Conservation (phyloP, 2,797 vertebrate genomes). For the Acestrorhynchus altus region DNA sequence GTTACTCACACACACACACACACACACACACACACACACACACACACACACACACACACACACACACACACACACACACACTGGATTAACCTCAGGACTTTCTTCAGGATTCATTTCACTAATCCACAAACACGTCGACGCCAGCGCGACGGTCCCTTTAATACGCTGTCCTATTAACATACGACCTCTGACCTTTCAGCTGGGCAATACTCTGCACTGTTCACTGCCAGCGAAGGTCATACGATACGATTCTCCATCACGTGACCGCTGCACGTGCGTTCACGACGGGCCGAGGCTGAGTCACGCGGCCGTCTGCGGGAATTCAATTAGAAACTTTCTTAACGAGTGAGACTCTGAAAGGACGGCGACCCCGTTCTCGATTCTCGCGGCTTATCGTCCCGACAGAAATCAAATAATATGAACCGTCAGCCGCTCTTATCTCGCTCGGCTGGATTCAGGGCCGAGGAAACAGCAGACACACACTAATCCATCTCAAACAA, state of each 20-base stretch:
- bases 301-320: background rate
- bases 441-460: background rate
- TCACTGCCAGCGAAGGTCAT: background rate
- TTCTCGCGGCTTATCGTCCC: background rate
- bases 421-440: background rate
- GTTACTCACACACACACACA: constrained; percentile 21
- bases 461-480: too few species aligned
- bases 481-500: too few species aligned
- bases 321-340: background rate
- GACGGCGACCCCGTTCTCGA: background rate
- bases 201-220: background rate
- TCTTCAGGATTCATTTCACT: constrained; percentile 23
- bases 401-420: background rate
- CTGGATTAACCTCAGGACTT: constrained; percentile 42
- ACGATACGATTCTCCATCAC: background rate
- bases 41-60: constrained; percentile 1
- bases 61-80: constrained; percentile 20
- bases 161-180: constrained; percentile 22
- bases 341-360: background rate
- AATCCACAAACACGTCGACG: constrained; percentile 26
- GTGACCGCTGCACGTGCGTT: background rate
- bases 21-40: background rate
- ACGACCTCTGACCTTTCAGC: constrained; percentile 37
- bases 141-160: constrained; percentile 3
- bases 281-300: background rate